phyloP scores from a whole-genome alignment of 35 echinoderm and acorn worm genomes.

The Apostichopus californicus region DNA sequence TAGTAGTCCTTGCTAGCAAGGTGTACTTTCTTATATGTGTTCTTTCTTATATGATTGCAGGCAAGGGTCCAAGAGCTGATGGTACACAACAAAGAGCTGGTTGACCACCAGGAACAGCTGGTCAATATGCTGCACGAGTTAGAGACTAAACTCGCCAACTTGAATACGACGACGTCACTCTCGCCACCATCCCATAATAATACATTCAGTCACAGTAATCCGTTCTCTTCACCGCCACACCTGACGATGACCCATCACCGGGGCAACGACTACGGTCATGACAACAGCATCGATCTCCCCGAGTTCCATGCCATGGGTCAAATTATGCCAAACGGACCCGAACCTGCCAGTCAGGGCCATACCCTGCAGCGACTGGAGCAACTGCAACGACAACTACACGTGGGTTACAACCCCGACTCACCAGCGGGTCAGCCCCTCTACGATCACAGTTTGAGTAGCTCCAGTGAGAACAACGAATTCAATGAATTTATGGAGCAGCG shows the following conservation, averaged over 20 bases:
- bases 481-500: conserved; percentile 49
- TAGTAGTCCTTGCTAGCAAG: no score
- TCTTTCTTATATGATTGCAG: conserved; percentile 53
- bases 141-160: conserved; percentile 74
- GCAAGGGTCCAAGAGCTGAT: conserved; percentile 93
- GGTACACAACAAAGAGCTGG: conserved; percentile 91
- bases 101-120: conserved; percentile 85
- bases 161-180: conserved; percentile 57
- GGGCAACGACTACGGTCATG: conserved; percentile 39
- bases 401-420: background rate
- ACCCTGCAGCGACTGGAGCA: conserved; percentile 1
- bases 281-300: conserved; percentile 66
- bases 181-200: conserved; percentile 56
- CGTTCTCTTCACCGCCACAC: conserved; percentile 65
- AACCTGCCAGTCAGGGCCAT: background rate
- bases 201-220: conserved; percentile 61
- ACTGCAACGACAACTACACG: background rate
- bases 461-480: conserved; percentile 55
- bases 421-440: conserved; percentile 5
- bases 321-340: conserved; percentile 60
- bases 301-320: conserved; percentile 80
- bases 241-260: conserved; percentile 39
- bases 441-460: conserved; percentile 46
- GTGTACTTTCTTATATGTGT: background rate
- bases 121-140: conserved; percentile 81